Evolutionary conservation across 2,113 vertebrate genomes (phyloP).

Genomic region (Passerina amoena): DNA sequence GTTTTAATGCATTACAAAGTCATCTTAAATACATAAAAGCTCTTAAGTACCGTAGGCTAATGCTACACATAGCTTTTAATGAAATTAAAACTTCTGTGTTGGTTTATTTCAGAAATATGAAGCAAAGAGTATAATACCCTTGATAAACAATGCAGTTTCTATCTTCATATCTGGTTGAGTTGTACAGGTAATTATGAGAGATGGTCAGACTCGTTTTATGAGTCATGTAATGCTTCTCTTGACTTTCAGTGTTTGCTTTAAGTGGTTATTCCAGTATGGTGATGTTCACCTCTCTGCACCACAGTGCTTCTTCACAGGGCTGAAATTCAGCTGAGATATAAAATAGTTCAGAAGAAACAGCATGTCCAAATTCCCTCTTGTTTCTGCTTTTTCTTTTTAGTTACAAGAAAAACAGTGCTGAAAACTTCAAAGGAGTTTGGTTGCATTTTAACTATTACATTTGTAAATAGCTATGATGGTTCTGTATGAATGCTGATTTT

Average conservation of each 20-base stretch:
- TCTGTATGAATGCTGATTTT: background rate
- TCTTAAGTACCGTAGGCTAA: background rate
- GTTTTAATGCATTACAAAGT: background rate
- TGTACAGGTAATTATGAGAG: background rate
- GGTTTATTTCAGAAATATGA: background rate
- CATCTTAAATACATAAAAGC: background rate
- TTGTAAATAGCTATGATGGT: background rate
- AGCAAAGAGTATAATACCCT: background rate
- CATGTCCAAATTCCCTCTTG: background rate
- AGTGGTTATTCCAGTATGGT: background rate
- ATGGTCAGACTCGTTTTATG: background rate
- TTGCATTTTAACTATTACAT: background rate
- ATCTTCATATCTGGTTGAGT: background rate
- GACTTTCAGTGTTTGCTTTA: background rate
- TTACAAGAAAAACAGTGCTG: background rate
- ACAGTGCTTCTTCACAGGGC: background rate
- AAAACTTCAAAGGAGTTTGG: background rate
- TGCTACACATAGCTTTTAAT: background rate
- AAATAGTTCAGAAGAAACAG: background rate
- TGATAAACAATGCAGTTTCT: background rate
- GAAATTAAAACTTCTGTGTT: background rate
- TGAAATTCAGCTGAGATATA: background rate
- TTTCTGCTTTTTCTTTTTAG: background rate
- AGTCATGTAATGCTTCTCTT: background rate
- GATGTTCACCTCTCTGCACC: background rate